Evolutionary conservation across 1,140 invertebrate species (phyloP).

Genomic region (Teleogryllus occipitalis): DNA sequence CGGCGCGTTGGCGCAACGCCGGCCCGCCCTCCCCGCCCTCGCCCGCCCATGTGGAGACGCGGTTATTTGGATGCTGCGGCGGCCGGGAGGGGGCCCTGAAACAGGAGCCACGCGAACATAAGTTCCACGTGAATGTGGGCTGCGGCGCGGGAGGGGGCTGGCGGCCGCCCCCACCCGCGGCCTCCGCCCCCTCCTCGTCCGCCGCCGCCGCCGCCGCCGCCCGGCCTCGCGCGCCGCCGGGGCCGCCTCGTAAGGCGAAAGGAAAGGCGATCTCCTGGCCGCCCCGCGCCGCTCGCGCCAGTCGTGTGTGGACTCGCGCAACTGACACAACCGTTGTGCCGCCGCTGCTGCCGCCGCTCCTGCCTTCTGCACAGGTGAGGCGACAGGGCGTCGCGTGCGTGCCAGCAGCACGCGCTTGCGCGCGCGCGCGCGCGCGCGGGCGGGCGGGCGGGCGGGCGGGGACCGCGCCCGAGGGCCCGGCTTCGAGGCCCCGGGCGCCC

Average conservation of each 20-base stretch:
- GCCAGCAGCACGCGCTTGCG: neutral
- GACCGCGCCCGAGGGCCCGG: too few species aligned
- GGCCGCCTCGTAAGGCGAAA: slow-evolving; percentile 15
- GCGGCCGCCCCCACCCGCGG: slow-evolving; percentile 11
- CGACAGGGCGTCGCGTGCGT: neutral
- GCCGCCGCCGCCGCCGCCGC: neutral
- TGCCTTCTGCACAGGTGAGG: slow-evolving; percentile 9
- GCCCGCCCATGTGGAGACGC: neutral
- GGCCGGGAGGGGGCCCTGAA: neutral
- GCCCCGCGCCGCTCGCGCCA: neutral
- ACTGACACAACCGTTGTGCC: neutral
- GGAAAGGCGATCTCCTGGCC: slow-evolving; percentile 16
- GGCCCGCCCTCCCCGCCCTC: too few species aligned
- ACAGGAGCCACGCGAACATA: slow-evolving; percentile 16
- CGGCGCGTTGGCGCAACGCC: too few species aligned
- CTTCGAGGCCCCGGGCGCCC: too few species aligned
- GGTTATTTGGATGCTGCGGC: neutral
- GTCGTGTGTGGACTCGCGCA: slow-evolving; percentile 14
- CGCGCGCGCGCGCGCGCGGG: too few species aligned
- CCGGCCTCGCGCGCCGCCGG: neutral
- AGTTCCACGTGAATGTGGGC: slow-evolving; percentile 8
- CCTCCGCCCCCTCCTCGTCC: neutral
- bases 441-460: too few species aligned
- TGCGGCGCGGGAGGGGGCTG: slow-evolving; percentile 6
- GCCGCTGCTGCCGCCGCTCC: neutral